Base-by-base conservation (phyloP, 2,797 vertebrate genomes). In the Siniperca obscura region DNA sequence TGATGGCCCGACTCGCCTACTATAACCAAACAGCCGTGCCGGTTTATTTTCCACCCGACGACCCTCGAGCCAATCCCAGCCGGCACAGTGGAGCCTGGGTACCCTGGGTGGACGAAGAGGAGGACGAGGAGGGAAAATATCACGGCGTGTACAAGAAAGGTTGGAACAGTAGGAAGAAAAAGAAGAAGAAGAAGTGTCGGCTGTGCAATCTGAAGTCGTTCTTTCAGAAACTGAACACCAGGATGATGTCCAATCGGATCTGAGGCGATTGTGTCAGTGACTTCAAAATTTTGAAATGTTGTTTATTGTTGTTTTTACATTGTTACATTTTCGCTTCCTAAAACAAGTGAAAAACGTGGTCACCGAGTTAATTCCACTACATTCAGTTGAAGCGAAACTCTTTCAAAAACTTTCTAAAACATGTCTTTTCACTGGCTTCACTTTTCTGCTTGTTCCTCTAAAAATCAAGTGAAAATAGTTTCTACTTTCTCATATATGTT, bases 1-100 rank as follows among this genome's bases (percentile, higher is more conserved):
- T 99, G 62, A 92, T 99, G 85, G 87, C 87, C 48, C 95, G 98
- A 8, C 87, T 99, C 22, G 97, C 92, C 5, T 77, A 94, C 90
- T 96, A 99, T 92, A 99, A 99, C 93, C 94, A 77, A 27, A 97
- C 97, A 0, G 97, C 98, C 16, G 97, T 98, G 38, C 97, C 97
- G 0, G 98, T 99, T 60, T 94, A 96, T 52, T 99, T 98, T 80
- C 98, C 98, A 0, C 97, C 97, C 0, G 97, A 98, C 78, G 98
- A 99, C 87, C 97, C 97, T 0, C 94, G 96, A 0, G 98, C 98
- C 60, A 94, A 98, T 50, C 98, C 98, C 0, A 94, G 93, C 85
- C 94, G 91, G 76, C 97, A 98, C 0, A 96, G 95, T 0, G 97
- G 97, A 0, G 98, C 97, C 64, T 99, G 98, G 98, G 96, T 95